phyloP scores from a whole-genome alignment of 2,797 vertebrate genomes.

The Bufotes viridis region DNA sequence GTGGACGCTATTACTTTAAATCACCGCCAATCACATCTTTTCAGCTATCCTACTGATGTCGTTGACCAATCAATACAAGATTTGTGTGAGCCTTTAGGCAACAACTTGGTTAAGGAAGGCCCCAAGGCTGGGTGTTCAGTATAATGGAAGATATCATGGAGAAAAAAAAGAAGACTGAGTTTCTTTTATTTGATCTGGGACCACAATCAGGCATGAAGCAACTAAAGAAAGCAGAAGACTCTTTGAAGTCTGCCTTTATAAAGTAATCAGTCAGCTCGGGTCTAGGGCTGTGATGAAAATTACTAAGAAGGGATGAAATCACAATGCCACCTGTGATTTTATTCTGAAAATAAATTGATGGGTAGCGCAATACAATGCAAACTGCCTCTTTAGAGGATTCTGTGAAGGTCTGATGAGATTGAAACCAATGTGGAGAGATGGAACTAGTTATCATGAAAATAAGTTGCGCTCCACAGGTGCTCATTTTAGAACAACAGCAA shows the following conservation, averaged over 20 bases:
- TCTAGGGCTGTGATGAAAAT: constrained; percentile 65
- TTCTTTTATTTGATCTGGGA: constrained; percentile 67
- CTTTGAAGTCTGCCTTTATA: constrained; percentile 66
- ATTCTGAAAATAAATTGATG: constrained; percentile 68
- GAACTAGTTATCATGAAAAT: constrained; percentile 68
- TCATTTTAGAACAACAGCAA: constrained; percentile 64
- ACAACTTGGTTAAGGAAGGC: constrained; percentile 46
- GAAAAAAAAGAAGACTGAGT: constrained; percentile 40
- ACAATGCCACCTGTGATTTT: constrained; percentile 71
- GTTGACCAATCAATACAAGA: constrained; percentile 28
- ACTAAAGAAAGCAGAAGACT: constrained; percentile 61
- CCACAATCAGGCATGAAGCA: constrained; percentile 61
- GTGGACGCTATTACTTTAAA: not conserved
- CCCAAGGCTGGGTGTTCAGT: constrained; percentile 51
- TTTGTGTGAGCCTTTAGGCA: constrained; percentile 24
- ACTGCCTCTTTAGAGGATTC: constrained; percentile 63
- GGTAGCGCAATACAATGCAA: constrained; percentile 62
- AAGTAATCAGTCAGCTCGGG: constrained; percentile 69
- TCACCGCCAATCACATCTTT: not conserved
- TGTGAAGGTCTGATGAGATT: constrained; percentile 63
- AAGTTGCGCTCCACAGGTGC: constrained; percentile 65
- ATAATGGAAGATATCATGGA: constrained; percentile 63
- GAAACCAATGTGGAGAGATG: constrained; percentile 62
- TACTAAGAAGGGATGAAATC: constrained; percentile 70
- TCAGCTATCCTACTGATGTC: constrained; percentile 9